These are phyloP conservation scores for Pollenia griseotomentosa DNA, from an alignment of 2,888 invertebrate species.

Conservation along the genomic window DNA sequence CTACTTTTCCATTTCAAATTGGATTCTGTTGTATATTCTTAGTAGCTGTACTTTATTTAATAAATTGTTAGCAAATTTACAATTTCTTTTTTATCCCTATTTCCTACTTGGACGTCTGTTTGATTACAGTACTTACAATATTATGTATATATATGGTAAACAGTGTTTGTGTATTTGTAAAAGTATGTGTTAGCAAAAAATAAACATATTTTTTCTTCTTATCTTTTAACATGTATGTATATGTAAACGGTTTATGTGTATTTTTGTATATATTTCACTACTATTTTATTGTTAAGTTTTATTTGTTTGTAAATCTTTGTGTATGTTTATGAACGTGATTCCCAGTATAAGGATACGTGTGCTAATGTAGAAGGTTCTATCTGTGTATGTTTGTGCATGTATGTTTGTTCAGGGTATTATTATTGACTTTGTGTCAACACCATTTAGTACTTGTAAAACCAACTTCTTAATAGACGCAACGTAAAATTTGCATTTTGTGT, in stretches of 20 bases:
- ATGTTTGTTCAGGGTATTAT: conserved; percentile 63
- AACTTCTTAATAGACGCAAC: conserved; percentile 66
- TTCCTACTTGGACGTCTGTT: conserved; percentile 1
- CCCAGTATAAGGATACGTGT: neutral
- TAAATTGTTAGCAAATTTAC: conserved; percentile 71
- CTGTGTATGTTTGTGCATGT: conserved; percentile 11
- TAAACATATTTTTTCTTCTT: conserved; percentile 29
- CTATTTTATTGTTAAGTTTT: conserved; percentile 59
- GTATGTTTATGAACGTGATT: conserved; percentile 31
- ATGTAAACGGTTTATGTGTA: neutral
- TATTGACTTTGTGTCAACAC: conserved; percentile 75
- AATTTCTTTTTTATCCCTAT: conserved; percentile 43
- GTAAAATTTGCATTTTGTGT: conserved; percentile 67
- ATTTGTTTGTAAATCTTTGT: conserved; percentile 59
- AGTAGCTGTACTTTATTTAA: conserved; percentile 67
- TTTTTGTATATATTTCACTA: conserved; percentile 65
- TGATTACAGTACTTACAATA: neutral
- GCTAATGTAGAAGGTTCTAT: conserved; percentile 3
- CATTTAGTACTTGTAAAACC: conserved; percentile 74
- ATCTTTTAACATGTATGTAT: conserved; percentile 9
- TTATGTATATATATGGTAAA: neutral
- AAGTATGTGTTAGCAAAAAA: conserved; percentile 25
- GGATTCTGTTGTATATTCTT: conserved; percentile 57
- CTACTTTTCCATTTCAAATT: conserved; percentile 44
- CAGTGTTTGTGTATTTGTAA: neutral